Evolutionary conservation across 2,888 invertebrate species (phyloP), one percentile per base, ranked within the genome.

Genomic region (Xanthorhoe designata): DNA sequence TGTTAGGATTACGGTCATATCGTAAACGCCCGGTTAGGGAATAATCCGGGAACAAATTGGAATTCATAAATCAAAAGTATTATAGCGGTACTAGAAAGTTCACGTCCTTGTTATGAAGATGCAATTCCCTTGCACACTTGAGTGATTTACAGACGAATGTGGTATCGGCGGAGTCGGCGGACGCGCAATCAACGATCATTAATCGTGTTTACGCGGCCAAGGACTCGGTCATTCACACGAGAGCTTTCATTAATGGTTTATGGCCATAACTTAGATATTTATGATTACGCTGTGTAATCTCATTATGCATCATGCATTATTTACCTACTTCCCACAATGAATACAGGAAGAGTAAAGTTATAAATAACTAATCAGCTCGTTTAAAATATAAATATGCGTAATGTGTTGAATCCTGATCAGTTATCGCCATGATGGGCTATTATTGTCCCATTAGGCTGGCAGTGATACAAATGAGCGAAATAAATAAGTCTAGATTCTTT

Each of bases 11-110:
- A 61, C 10, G 42, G 18, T 53, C 17, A 19, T 38, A 47, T 47
- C 61, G 35, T 56, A 35, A 56, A 65, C 45, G 61, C 49, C 42
- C 53, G 53, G 18, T 13, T 53, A 9, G 57, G 58, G 66, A 65
- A 56, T 58, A 54, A 54, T 58, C 57, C 49, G 13, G 32, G 9
- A 49, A 29, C 52, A 47, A 45, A 60, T 61, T 57, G 53, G 38
- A 47, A 66, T 53, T 29, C 38, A 66, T 61, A 61, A 58, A 65
- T 60, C 32, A 19, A 7, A 29, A 17, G 32, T 61, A 61, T 57
- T 66, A 61, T 32, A 32, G 61, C 58, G 38, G 53, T 5, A 8
- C 18, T 13, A 15, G 49, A 42, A 24, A 42, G 38, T 13, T 3
- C 10, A 13, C 38, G 38, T 19, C 29, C 9, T 29, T 17, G 24